These are phyloP conservation scores for Pollachius pollachius DNA, from an alignment of 2,113 vertebrate genomes.

Conservation along the genomic window DNA sequence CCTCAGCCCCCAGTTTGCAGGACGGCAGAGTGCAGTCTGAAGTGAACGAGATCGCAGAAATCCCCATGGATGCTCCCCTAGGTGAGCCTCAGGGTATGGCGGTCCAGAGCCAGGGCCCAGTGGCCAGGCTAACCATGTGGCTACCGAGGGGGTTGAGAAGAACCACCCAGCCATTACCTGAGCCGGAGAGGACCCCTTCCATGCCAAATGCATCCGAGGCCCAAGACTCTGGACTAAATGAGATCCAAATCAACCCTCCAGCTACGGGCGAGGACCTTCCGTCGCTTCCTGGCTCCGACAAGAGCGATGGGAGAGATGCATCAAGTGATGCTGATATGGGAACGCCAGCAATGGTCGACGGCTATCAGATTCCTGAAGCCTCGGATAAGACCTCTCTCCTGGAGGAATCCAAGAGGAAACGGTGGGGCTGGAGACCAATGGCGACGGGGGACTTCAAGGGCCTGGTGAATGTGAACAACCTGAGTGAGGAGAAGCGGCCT, in stretches of 20 bases:
- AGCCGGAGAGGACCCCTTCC: no score
- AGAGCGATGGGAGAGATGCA: no score
- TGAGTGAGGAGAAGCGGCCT: not conserved
- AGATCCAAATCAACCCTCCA: not conserved
- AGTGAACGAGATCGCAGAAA: not conserved
- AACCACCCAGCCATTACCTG: not conserved
- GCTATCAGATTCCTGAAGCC: not conserved
- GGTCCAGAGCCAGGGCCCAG: constrained; percentile 29
- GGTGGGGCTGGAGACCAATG: not conserved
- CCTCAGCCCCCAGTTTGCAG: not conserved
- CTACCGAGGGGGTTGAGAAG: constrained; percentile 29
- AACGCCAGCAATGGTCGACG: not conserved
- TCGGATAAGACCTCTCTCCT: not conserved
- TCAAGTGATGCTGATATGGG: no score
- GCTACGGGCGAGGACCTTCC: no score
- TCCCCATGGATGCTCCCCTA: not conserved
- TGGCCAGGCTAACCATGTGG: constrained; percentile 40
- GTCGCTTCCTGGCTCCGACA: no score
- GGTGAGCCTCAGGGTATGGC: constrained; percentile 20
- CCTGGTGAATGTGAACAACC: not conserved
- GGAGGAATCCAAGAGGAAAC: constrained; percentile 10
- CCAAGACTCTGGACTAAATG: not conserved
- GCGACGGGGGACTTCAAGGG: not conserved
- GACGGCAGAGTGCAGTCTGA: not conserved
- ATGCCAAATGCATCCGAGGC: not conserved